Evolutionary conservation across 2,888 invertebrate species (phyloP), one percentile per base, ranked within the genome.

Genomic region (Aphidius colemani): DNA sequence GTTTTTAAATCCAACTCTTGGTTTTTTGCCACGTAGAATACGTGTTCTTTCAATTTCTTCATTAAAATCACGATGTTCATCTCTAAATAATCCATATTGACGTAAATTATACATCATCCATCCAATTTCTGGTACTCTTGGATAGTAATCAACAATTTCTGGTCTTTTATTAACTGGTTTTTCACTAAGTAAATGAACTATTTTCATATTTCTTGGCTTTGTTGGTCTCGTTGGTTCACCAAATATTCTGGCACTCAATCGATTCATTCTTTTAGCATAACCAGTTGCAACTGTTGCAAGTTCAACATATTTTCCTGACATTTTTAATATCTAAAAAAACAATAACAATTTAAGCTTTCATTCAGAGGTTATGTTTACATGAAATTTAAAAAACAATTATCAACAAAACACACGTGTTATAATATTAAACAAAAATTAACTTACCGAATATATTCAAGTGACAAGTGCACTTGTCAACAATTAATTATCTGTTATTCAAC

Each of bases 41-140:
- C 92, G 85, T 72, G 93, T 83, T 64, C 94, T 85, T 70, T 86
- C 86, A 89, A 93, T 94, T 83, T 95, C 95, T 58, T 95, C 94
- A 71, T 89, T 89, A 77, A 95, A 95, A 82, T 95, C 95, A 77
- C 90, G 86, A 82, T 96, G 95, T 78, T 96, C 95, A 76, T 95
- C 95, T 65, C 94, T 86, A 81, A 86, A 95, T 6, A 95, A 83
- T 0, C 95, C 95, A 73, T 94, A 93, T 65, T 88, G 84, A 11
- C 95, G 83, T 46, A 95, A 83, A 70, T 88, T 85, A 68, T 84
- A 83, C 90, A 94, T 93, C 1, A 96, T 83, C 49, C 84, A 75
- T 69, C 89, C 87, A 0, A 91, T 91, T 81, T 95, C 92, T 1
- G 88, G 85, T 77, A 94, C 93, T 13, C 94, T 86, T 0, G 96